Base-by-base conservation (phyloP, 2,797 vertebrate genomes). In the Coracias cyanogaster region DNA sequence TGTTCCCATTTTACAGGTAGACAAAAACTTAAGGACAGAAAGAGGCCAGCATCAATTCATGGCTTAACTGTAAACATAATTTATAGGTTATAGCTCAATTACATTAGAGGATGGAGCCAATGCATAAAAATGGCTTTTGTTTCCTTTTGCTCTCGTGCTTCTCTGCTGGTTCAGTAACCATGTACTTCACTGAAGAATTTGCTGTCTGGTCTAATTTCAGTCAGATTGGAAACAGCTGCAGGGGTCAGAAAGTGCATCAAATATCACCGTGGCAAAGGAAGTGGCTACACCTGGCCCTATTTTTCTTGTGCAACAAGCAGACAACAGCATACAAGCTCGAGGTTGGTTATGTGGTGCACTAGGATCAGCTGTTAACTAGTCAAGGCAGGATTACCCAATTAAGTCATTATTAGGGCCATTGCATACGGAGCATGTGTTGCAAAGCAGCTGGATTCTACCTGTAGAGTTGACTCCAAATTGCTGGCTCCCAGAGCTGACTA, bases 211-310 rank as follows among this genome's bases (percentile, higher is more conserved):
- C 77, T 90, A 80, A 90, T 94, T 93, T 91, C 52, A 76, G 71
- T 81, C 80, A 90, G 82, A 90, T 77, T 90, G 85, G 77, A 94
- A 94, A 77, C 87, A 96, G 85, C 93, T 90, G 66, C n/a, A 88
- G 71, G 66, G 85, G 79, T 93, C 87, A 91, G 58, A 79, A 95
- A 84, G 77, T 77, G 21, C 70, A 79, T 91, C 39, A 64, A 72
- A 33, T 69, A 88, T 77, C 70, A 80, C 66, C 1, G 3, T 79
- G 89, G 81, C 74, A 77, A 95, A 86, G 57, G 82, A 82, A 78
- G 45, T 51, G 33, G 58, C 69, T 58, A 28, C 72, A 17, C 48
- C 80, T 82, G 21, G 41, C 67, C 70, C 70, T 90, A 13, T 82
- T 91, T 90, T 60, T 91, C 91, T 52, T 76, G 51, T 1, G 17